phyloP scores from a whole-genome alignment of 1,140 invertebrate species.

The Trachymyrmex septentrionalis region DNA sequence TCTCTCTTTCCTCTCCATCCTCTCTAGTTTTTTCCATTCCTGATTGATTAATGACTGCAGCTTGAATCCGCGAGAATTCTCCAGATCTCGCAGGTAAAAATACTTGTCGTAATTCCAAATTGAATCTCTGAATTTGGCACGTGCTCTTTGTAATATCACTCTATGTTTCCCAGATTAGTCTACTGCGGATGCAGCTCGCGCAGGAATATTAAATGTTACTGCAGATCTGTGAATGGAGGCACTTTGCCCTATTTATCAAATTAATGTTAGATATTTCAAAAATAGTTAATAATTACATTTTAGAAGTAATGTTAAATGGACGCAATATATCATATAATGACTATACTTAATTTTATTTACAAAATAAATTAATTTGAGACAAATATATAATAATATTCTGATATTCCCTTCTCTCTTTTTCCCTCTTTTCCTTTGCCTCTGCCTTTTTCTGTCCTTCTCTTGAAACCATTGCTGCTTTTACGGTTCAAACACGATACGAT shows the following conservation, averaged over 20 bases:
- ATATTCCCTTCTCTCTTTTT: neutral
- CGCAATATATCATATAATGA: neutral
- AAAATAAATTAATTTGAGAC: neutral
- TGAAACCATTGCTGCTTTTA: neutral
- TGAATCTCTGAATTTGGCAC: neutral
- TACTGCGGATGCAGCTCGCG: neutral
- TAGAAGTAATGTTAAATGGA: neutral
- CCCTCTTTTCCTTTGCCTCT: neutral
- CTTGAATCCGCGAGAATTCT: neutral
- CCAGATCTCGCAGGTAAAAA: neutral
- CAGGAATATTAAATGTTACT: slow-evolving; percentile 33
- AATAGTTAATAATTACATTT: slow-evolving; percentile 1
- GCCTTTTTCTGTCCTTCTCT: neutral
- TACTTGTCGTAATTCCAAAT: neutral
- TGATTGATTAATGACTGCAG: slow-evolving; percentile 12
- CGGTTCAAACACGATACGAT: slow-evolving; percentile 2
- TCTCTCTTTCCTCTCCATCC: slow-evolving; percentile 40
- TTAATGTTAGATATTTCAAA: neutral
- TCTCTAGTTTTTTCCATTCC: neutral
- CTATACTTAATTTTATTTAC: neutral
- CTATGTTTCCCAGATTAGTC: slow-evolving; percentile 25
- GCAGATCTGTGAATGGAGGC: neutral
- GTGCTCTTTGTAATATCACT: neutral
- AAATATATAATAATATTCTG: neutral
- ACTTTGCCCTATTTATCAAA: neutral